Base-by-base conservation (phyloP, 2,113 vertebrate species). In the Labrus mixtus region DNA sequence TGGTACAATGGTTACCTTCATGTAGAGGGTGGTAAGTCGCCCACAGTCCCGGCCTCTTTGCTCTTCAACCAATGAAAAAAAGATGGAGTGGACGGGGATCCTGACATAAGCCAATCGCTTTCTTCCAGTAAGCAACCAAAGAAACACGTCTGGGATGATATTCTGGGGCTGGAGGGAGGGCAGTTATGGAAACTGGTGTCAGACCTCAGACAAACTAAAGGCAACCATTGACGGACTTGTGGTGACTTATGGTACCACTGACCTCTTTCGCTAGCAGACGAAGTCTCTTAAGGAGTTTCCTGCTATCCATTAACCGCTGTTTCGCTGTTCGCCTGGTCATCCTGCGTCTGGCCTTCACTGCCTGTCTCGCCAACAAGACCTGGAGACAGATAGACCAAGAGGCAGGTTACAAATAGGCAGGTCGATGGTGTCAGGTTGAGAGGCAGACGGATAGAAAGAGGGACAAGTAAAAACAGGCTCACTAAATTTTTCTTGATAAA, bases 61-160 rank as follows among this genome's bases (percentile, higher is more conserved):
- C 62, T 99, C 97, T 85, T 99, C 97, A 0, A 97, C 97, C 82
- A 97, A 79, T 0, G 97, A 97, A 81, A 96, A 98, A 12, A 98
- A 92, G 57, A 99, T 86, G 53, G 96, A 92, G 89, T 96, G 94
- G 4, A 95, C 90, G 6, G 97, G 95, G 45, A 99, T 93, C 56
- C 95, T 92, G 54, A 95, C 84, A 1, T 96, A 98, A 3, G 97
- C 96, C 79, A 98, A 86, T 10, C 94, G 91, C 68, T 90, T 95
- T 33, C 69, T 93, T 33, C 94, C 96, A 41, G 93, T 95, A 77
- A 98, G 78, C 94, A 98, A 95, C 97, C 98, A 99, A 50, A 99
- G 43, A 8, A 99, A 94, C n/a, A 94, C 94, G 17, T 98, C 97
- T 0, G 96, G 97, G 51, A 99, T 91, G 2, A 96, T 96, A 56